Percentiles rank a stretch among this genome's conserved stretches.
Evolutionary conservation across 1,140 invertebrate species (phyloP).

Genomic region (Notospermus geniculatus): DNA sequence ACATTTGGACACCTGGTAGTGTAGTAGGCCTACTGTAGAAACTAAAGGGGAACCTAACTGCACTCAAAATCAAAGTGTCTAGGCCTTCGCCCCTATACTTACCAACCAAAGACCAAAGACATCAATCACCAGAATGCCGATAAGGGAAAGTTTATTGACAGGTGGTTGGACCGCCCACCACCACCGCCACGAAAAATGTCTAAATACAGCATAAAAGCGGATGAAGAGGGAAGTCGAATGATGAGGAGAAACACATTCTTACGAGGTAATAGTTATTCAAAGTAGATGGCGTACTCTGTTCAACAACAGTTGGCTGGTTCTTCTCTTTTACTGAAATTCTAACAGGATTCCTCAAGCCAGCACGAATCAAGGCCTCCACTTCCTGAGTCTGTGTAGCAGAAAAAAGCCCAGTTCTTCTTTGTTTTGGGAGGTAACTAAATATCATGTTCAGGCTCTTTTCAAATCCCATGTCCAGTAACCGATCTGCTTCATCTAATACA

Average conservation of each 20-base stretch:
- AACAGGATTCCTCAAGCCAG: conserved; percentile 92
- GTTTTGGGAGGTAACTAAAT: conserved; percentile 84
- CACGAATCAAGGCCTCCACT: conserved; percentile 84
- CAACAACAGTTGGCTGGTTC: conserved; percentile 22
- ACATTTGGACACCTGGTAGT: too few relatives aligned
- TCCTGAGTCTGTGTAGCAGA: conserved; percentile 98
- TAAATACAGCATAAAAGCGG: too few relatives aligned
- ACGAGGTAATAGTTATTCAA: conserved; percentile 82
- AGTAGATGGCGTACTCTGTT: conserved; percentile 72
- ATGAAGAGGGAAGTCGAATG: too few relatives aligned
- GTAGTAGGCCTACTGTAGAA: too few relatives aligned
- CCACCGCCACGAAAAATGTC: too few relatives aligned
- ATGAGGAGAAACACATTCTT: neutral
- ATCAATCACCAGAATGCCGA: too few relatives aligned
- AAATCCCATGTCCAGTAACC: conserved; percentile 90
- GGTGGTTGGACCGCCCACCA: too few relatives aligned
- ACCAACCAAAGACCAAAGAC: too few relatives aligned
- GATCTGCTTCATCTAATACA: conserved; percentile 95
- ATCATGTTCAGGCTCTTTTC: conserved; percentile 83
- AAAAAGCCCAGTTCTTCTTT: conserved; percentile 92
- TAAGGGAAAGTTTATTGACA: too few relatives aligned
- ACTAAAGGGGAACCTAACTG: too few relatives aligned
- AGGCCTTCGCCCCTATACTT: too few relatives aligned
- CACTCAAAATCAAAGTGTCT: neutral
- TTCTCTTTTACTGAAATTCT: conserved; percentile 88